A percentile compares a stretch with the other conserved stretches of the same genome.
Conservation (phyloP, 2,888 invertebrate genomes). For the Scelioninae gen. 1 region DNA sequence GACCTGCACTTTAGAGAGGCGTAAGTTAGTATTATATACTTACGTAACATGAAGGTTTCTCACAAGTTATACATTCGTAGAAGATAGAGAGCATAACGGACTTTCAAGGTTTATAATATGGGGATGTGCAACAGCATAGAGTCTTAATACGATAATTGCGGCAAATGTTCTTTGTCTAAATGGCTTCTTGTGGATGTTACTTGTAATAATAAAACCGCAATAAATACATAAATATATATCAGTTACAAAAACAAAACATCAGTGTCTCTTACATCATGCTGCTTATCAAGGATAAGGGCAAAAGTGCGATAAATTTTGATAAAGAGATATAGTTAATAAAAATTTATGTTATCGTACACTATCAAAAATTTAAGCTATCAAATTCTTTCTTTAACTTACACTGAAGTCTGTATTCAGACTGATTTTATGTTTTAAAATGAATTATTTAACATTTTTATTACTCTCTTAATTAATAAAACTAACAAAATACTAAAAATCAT, state of each 20-base stretch:
- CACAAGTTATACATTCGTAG: constrained; percentile 13
- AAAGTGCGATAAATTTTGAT: too few species aligned
- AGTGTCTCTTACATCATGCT: background rate
- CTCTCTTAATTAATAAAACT: too few species aligned
- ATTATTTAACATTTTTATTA: too few species aligned
- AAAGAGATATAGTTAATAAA: too few species aligned
- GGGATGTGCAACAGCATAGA: constrained; percentile 19
- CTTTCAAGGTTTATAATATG: constrained; percentile 17
- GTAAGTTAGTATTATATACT: constrained; percentile 7
- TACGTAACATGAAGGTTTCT: constrained; percentile 14
- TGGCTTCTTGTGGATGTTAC: constrained; percentile 2
- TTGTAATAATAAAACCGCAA: background rate
- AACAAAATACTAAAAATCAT: too few species aligned
- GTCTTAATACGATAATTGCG: constrained; percentile 30
- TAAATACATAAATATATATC: background rate
- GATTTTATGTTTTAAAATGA: too few species aligned
- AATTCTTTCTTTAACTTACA: too few species aligned
- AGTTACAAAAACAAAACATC: background rate
- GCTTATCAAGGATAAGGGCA: too few species aligned
- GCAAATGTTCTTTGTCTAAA: constrained; percentile 23
- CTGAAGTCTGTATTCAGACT: too few species aligned
- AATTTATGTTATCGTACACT: too few species aligned
- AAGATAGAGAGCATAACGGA: constrained; percentile 11
- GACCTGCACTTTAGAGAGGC: background rate
- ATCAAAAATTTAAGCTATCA: too few species aligned